Base-by-base conservation (phyloP, 2,888 invertebrate genomes). In the Plebejus anna region DNA sequence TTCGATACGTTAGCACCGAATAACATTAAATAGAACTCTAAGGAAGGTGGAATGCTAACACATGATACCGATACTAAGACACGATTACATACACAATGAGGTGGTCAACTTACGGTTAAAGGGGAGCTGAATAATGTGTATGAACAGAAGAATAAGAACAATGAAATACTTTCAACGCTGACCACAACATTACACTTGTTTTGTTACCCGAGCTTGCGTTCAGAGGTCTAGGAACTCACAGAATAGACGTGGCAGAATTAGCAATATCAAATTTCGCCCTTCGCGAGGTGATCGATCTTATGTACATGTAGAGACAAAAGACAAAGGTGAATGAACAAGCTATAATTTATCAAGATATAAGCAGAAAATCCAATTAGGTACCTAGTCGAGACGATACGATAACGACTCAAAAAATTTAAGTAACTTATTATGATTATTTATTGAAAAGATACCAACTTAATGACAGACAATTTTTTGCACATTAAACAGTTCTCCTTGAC, bases 121-220 rank as follows among this genome's bases (percentile, higher is more conserved):
- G 16, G 28, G 55, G 16, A 73, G 73, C 11, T 16, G 16, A 32
- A 73, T 32, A 55, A 22, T 38, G n/a, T 42, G 22, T 47, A 72
- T 42, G 47, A 47, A 70, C n/a, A n/a, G 16, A 16, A 28, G 47
- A 72, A 22, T 22, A 72, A 72, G 72, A 73, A 73, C 73, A 73
- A 73, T 55, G 55, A 32, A 13, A 73, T 51, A 55, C 73, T 73
- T 73, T 73, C 73, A 73, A 72, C 4, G 13, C 36, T 42, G 72
- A 72, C 55, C 55, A 51, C 72, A 73, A 16, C 28, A 51, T 28
- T 73, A 28, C 51, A 51, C 55, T 51, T 73, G 73, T 73, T 73
- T 73, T 73, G 73, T 73, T 73, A 73, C 32, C 13, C 55, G 55
- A 72, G 42, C 72, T 71, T 38, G 42, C 38, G 22, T 28, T 72